Percentiles rank a stretch among this genome's conserved stretches.
These are phyloP conservation scores for Trachelus tabidus DNA, from an alignment of 2,888 invertebrate species.

Conservation along the genomic window DNA sequence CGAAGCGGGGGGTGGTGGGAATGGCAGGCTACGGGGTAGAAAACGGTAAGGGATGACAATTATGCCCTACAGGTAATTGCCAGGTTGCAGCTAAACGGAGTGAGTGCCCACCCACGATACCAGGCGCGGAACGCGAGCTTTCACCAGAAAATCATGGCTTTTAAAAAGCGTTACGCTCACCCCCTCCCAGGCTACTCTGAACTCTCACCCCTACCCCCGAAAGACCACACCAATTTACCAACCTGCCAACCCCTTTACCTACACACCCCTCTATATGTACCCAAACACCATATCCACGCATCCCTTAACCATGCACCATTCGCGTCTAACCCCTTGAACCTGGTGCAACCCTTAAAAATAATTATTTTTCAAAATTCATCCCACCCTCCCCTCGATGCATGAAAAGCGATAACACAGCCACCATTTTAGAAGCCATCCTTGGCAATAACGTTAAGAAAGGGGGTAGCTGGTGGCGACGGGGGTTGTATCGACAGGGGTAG, in stretches of 20 bases:
- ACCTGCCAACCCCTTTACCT: conserved; percentile 18
- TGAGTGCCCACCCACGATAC: conserved; percentile 44
- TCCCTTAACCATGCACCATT: background rate
- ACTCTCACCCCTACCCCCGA: background rate
- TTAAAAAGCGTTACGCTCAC: conserved; percentile 53
- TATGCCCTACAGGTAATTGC: conserved; percentile 64
- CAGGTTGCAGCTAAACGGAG: conserved; percentile 60
- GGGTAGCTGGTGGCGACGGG: background rate
- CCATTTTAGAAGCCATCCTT: background rate
- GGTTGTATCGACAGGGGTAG: background rate
- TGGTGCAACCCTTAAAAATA: background rate
- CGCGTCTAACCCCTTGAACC: background rate
- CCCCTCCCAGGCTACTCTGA: conserved; percentile 1
- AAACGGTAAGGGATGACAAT: conserved; percentile 64
- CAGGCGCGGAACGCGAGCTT: conserved; percentile 47
- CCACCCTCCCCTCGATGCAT: background rate
- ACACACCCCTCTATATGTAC: background rate
- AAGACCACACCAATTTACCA: conserved; percentile 25
- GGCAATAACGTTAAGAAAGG: background rate
- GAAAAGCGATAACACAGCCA: background rate
- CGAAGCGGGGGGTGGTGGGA: conserved; percentile 9
- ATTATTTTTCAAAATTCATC: background rate
- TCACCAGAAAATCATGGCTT: conserved; percentile 54
- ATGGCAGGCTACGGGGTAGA: conserved; percentile 36
- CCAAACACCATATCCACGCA: background rate